Evolutionary conservation across 2,113 vertebrate species (phyloP), one percentile per base, ranked within the genome.

Genomic region (Guaruba guarouba): DNA sequence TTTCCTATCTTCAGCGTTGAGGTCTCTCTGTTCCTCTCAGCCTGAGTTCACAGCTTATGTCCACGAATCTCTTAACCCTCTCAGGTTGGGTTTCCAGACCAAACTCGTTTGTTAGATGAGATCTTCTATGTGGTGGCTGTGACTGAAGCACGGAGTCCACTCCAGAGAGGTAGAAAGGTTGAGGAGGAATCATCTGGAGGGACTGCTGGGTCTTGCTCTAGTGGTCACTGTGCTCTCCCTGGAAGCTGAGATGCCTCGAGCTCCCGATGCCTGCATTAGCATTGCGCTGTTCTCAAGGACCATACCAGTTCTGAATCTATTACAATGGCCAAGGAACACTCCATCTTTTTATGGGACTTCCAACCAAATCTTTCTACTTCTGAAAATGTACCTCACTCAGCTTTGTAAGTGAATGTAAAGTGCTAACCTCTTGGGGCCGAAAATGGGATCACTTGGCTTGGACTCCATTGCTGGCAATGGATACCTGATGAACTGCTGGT

Each of bases 371-470:
- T 91, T 95, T 92, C 51, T 95, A 96, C 88, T 95, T 95, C 93
- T 93, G 87, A 75, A 93, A 74, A 83, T 37, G 83, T 96, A 95
- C 93, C 94, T 95, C 93, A 90, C 76, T 96, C 84, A 68, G 94
- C 95, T 97, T 97, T 97, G 96, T 97, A 97, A 95, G 71, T 83
- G 84, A 96, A 90, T 82, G 94, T 94, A 96, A 93, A 79, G 95
- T 92, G 89, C 83, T 93, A 82, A 90, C 83, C 74, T 92, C 89
- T 94, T 91, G 75, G 90, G 79, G 82, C 28, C 0, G 77, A 95
- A 81, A 93, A 79, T 91, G n/a, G 67, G 84, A 93, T 95, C 94
- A 91, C 87, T 96, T 92, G 92, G 89, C 83, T 94, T 77, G 75
- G 91, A 96, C 77, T 93, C 96, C 88, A 78, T 94, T 96, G 95